Percentiles rank a stretch among this genome's conserved stretches.
These are phyloP conservation scores for Zaprionus lachaisei DNA, from an alignment of 1,140 invertebrate genomes.

Conservation along the genomic window DNA sequence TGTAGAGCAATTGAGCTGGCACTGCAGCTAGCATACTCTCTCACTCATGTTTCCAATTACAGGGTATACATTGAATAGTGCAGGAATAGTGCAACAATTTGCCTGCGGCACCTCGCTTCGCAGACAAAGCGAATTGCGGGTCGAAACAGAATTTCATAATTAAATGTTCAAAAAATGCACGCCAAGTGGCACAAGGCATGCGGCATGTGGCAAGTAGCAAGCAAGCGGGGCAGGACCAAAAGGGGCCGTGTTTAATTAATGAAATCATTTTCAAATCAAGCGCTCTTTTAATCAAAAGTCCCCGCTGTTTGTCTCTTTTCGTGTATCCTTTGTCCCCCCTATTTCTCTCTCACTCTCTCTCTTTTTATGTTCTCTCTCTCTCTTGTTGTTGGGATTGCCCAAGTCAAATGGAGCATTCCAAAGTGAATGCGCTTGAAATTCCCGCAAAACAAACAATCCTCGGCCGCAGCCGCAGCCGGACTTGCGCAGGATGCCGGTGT, in stretches of 20 bases:
- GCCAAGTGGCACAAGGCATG: neutral
- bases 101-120: neutral
- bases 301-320: constrained; percentile 1
- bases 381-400: constrained; percentile 6
- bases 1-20: no score
- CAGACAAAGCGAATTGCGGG: constrained; percentile 5
- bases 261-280: constrained; percentile 77
- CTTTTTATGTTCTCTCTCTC: constrained; percentile 16
- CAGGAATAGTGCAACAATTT: constrained; percentile 12
- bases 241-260: constrained; percentile 61
- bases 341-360: constrained; percentile 10
- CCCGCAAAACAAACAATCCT: constrained; percentile 21
- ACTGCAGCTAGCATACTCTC: neutral
- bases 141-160: constrained; percentile 12
- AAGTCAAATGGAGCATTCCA: constrained; percentile 32
- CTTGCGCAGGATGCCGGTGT: constrained; percentile 20
- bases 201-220: neutral
- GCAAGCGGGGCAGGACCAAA: constrained; percentile 1
- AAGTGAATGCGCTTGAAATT: constrained; percentile 22
- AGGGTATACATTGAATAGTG: neutral
- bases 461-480: neutral
- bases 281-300: constrained; percentile 67
- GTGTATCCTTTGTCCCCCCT: constrained; percentile 34
- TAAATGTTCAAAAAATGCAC: constrained; percentile 32
- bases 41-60: neutral